Percentiles rank a stretch among this genome's conserved stretches.
Evolutionary conservation across 2,797 vertebrate genomes (phyloP).

Genomic region (Orientallactaga sibirica): DNA sequence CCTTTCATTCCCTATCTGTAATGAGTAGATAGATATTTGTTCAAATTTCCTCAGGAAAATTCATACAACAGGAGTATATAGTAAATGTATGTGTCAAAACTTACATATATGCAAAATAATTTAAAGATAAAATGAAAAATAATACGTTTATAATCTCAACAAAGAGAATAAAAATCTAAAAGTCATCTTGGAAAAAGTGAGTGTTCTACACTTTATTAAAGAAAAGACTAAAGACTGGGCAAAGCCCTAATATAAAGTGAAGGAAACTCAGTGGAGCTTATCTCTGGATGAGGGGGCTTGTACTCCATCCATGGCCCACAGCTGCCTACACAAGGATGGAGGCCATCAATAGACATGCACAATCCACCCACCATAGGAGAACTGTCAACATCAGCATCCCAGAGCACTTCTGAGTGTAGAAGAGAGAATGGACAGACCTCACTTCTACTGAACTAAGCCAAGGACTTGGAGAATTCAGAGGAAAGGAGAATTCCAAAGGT

Average conservation of each 20-base stretch:
- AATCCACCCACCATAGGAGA: background rate
- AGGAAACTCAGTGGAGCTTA: background rate
- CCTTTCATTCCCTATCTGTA: background rate
- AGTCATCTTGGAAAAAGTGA: background rate
- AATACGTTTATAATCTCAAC: background rate
- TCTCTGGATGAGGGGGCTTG: background rate
- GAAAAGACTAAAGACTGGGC: background rate
- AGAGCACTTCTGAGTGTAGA: background rate
- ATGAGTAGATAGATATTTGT: background rate
- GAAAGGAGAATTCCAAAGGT: background rate
- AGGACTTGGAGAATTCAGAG: background rate
- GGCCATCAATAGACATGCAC: background rate
- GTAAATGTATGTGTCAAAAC: background rate
- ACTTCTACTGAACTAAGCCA: background rate
- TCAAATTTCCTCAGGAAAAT: background rate
- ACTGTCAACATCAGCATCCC: background rate
- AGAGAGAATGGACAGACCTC: background rate
- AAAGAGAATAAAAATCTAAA: background rate
- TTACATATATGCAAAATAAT: background rate
- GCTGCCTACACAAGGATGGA: background rate
- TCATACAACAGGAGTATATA: background rate
- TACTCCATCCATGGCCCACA: background rate
- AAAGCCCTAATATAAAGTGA: background rate
- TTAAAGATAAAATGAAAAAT: background rate
- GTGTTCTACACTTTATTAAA: too few relatives aligned